phyloP scores from a whole-genome alignment of 2,888 invertebrate species.

The Drosophila differens region DNA sequence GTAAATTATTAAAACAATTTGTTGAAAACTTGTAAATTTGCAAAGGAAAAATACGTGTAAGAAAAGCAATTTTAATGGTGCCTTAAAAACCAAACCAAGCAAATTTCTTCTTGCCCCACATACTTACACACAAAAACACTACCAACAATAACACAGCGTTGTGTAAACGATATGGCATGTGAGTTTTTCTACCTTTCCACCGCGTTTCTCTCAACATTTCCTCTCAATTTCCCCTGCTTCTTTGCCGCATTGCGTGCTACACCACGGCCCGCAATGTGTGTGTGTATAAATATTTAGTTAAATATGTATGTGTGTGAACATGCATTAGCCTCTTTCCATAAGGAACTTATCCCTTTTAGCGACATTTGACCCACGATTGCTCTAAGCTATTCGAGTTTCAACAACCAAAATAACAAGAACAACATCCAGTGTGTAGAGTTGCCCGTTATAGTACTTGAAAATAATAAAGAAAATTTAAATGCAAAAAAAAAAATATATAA shows the following conservation, averaged over 20 bases:
- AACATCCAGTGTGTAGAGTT: constrained; percentile 67
- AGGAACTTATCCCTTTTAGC: constrained; percentile 74
- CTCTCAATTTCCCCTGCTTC: constrained; percentile 57
- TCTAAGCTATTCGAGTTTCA: constrained; percentile 72
- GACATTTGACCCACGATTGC: constrained; percentile 64
- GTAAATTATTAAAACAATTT: constrained; percentile 68
- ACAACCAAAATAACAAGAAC: constrained; percentile 38
- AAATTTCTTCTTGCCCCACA: constrained; percentile 81
- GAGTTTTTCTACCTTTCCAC: constrained; percentile 55
- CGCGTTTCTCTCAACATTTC: constrained; percentile 38
- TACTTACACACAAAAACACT: constrained; percentile 43
- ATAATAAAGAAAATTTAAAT: constrained; percentile 31
- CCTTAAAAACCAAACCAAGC: constrained; percentile 84
- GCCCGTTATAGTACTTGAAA: constrained; percentile 65
- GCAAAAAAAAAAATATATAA: constrained; percentile 4
- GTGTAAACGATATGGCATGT: constrained; percentile 39
- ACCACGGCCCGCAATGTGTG: constrained; percentile 18
- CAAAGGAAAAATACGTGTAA: constrained; percentile 85
- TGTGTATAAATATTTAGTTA: constrained; percentile 45
- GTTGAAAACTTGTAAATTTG: constrained; percentile 82
- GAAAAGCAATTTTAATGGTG: constrained; percentile 86
- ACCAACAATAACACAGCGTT: constrained; percentile 16
- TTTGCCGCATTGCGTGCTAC: constrained; percentile 20
- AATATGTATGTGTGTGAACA: constrained; percentile 27
- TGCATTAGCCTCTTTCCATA: constrained; percentile 65